Evolutionary conservation across 2,113 vertebrate genomes (phyloP).

Genomic region (Pomatostomus ruficeps): DNA sequence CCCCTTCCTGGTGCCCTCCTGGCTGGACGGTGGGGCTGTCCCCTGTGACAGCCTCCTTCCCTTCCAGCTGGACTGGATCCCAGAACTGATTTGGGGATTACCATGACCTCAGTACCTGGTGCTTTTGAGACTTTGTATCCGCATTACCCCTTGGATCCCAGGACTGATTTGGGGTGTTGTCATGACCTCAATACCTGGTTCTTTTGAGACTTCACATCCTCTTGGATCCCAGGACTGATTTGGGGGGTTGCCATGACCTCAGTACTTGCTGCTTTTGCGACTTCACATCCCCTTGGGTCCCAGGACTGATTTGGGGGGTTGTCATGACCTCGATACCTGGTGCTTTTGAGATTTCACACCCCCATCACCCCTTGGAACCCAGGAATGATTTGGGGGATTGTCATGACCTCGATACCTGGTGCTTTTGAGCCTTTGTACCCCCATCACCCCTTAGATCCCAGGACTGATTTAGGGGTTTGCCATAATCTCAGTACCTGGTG

Average conservation of each 20-base stretch:
- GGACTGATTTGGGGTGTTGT: background rate
- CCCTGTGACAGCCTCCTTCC: background rate
- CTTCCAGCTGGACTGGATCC: background rate
- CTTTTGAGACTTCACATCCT: background rate
- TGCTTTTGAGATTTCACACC: too few relatives aligned
- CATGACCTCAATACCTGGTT: too few relatives aligned
- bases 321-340: too few relatives aligned
- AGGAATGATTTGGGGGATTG: background rate
- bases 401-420: background rate
- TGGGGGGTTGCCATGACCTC: background rate
- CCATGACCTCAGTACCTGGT: fast-evolving
- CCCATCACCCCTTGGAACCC: background rate
- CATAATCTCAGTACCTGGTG: too few relatives aligned
- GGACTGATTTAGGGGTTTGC: too few relatives aligned
- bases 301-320: too few relatives aligned
- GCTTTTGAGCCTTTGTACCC: background rate
- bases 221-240: background rate
- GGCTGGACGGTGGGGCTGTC: background rate
- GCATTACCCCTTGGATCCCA: background rate
- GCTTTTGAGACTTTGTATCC: background rate
- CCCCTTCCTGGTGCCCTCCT: fast-evolving
- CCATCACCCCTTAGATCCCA: too few relatives aligned
- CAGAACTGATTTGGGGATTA: background rate
- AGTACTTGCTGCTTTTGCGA: background rate
- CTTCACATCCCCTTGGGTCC: background rate